These are phyloP conservation scores for Eulemur mongoz DNA, from an alignment of 2,797 vertebrate genomes.

Conservation along the genomic window DNA sequence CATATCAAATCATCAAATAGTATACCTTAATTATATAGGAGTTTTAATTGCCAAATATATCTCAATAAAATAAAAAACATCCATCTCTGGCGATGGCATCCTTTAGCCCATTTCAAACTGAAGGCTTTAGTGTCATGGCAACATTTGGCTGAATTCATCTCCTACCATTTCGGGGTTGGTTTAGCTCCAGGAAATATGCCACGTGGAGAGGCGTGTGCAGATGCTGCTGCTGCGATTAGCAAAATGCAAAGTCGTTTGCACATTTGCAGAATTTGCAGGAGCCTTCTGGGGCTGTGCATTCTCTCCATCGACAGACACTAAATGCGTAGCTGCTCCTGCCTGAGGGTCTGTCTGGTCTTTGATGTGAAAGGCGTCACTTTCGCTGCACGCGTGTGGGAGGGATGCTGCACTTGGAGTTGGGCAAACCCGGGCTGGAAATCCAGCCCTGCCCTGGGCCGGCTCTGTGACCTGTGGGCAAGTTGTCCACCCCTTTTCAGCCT, in stretches of 20 bases:
- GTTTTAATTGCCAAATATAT: neutral
- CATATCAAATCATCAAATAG: neutral
- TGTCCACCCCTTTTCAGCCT: neutral
- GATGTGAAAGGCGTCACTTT: neutral
- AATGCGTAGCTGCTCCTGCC: neutral
- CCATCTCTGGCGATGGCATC: neutral
- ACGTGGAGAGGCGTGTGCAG: neutral
- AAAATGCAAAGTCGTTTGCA: neutral
- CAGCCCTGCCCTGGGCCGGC: accelerated
- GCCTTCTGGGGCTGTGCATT: neutral
- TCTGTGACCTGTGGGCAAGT: neutral
- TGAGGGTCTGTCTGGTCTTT: neutral
- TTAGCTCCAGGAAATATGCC: neutral
- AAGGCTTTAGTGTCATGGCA: neutral
- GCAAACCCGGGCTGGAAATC: neutral
- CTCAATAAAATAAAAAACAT: neutral
- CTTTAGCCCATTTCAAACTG: neutral
- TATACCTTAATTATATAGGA: neutral
- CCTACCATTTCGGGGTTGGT: neutral
- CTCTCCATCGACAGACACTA: neutral
- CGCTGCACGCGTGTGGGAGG: neutral
- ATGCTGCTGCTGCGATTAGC: neutral
- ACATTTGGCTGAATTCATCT: neutral
- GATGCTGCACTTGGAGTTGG: too few relatives aligned
- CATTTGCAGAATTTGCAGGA: neutral